Conservation (phyloP, 2,113 vertebrate species). For the Acrocephalus arundinaceus region DNA sequence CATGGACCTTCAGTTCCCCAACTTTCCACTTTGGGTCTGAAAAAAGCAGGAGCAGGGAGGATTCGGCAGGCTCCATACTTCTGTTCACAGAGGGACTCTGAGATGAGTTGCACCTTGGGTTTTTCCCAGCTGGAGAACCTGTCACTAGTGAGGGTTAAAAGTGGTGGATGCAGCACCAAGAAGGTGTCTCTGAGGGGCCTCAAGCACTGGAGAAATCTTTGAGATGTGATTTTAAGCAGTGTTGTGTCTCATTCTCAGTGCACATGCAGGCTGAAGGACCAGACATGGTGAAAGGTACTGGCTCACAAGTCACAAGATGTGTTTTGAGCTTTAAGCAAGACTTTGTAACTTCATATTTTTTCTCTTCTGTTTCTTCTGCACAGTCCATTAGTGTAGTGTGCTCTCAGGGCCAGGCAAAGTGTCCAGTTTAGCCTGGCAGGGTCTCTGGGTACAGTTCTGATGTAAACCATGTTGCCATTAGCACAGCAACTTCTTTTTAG, state of each 20-base stretch:
- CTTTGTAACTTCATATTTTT: neutral
- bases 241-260: neutral
- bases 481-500: neutral
- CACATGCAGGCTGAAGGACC: neutral
- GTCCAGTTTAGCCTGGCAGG: neutral
- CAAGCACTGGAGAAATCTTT: neutral
- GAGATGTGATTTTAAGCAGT: neutral
- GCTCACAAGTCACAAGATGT: neutral
- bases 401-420: neutral
- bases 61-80: neutral
- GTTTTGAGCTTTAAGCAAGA: neutral
- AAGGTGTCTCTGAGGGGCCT: neutral
- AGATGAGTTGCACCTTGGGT: neutral
- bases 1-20: neutral
- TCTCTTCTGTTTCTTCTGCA: neutral
- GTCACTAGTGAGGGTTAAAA: neutral
- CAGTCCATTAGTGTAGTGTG: neutral
- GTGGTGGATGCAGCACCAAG: neutral
- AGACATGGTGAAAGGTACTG: neutral
- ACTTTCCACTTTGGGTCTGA: neutral
- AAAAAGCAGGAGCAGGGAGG: neutral
- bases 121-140: neutral
- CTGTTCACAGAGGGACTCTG: neutral
- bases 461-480: neutral
- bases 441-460: neutral